Evolutionary conservation across 1,140 invertebrate genomes (phyloP).

Genomic region (Diplogasteroides magnus): DNA sequence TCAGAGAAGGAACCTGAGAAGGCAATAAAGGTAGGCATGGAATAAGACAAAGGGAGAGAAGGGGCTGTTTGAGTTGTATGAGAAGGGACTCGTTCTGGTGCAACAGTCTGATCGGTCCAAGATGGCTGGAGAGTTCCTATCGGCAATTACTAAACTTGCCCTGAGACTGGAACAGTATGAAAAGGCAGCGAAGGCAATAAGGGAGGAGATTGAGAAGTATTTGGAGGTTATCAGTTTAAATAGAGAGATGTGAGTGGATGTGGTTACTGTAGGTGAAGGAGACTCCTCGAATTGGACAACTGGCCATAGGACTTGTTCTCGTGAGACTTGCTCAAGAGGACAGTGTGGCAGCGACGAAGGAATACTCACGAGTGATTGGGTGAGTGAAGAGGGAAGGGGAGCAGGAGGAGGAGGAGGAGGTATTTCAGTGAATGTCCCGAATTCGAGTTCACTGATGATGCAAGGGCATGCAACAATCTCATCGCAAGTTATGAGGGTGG

Average conservation of each 20-base stretch:
- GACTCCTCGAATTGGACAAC: conserved; percentile 25
- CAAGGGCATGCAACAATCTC: conserved; percentile 11
- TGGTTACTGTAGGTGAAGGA: not conserved
- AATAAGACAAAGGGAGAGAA: not conserved
- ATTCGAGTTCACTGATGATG: conserved; percentile 23
- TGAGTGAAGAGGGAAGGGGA: not conserved
- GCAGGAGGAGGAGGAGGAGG: not conserved
- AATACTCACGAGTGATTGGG: conserved; percentile 20
- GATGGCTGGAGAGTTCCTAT: conserved; percentile 33
- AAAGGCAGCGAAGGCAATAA: conserved; percentile 19
- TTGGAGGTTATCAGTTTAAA: conserved; percentile 20
- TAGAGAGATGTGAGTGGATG: conserved; percentile 8
- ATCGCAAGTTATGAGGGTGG: conserved; percentile 11
- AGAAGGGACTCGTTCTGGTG: conserved; percentile 22
- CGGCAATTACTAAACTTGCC: conserved; percentile 28
- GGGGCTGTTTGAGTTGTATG: conserved; percentile 18
- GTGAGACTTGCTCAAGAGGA: conserved; percentile 27
- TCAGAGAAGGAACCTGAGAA: conserved; percentile 28
- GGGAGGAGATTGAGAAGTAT: conserved; percentile 34
- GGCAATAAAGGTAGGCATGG: conserved; percentile 26
- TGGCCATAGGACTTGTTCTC: conserved; percentile 26
- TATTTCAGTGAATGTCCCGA: conserved; percentile 9
- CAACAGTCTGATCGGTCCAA: conserved; percentile 32
- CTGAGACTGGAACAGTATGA: conserved; percentile 25
- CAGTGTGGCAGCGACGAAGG: conserved; percentile 28